Conservation (phyloP, 1,140 invertebrate genomes). For the Samia ricini region DNA sequence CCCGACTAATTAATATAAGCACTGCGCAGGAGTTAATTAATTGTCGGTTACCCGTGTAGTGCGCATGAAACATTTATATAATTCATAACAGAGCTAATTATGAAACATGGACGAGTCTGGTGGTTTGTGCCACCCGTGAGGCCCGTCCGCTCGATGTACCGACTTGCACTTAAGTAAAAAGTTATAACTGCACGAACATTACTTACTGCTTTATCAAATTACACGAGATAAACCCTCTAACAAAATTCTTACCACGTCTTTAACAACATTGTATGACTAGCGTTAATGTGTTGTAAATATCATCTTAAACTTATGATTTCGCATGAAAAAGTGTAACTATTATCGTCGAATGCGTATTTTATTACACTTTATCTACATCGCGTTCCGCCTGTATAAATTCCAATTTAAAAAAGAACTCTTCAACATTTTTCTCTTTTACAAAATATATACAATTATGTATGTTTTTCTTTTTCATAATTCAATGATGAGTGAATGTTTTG, state of each 20-base stretch:
- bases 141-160: slow-evolving; percentile 30
- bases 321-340: neutral
- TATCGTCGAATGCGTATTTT: neutral
- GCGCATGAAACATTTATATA: slow-evolving; percentile 73
- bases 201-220: slow-evolving; percentile 34
- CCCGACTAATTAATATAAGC: slow-evolving; percentile 67
- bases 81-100: slow-evolving; percentile 74
- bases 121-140: slow-evolving; percentile 62
- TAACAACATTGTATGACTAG: slow-evolving; percentile 6
- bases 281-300: neutral
- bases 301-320: neutral
- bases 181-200: slow-evolving; percentile 41
- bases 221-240: slow-evolving; percentile 24
- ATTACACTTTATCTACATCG: neutral
- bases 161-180: slow-evolving; percentile 45
- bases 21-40: slow-evolving; percentile 65
- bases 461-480: too few species aligned
- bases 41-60: slow-evolving; percentile 60
- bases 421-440: too few species aligned
- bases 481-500: too few species aligned
- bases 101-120: slow-evolving; percentile 54
- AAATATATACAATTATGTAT: too few species aligned
- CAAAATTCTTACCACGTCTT: slow-evolving; percentile 35
- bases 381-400: neutral
- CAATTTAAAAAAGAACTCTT: neutral